Conservation (phyloP, 2,888 invertebrate genomes). For the Toxonevra muliebris region DNA sequence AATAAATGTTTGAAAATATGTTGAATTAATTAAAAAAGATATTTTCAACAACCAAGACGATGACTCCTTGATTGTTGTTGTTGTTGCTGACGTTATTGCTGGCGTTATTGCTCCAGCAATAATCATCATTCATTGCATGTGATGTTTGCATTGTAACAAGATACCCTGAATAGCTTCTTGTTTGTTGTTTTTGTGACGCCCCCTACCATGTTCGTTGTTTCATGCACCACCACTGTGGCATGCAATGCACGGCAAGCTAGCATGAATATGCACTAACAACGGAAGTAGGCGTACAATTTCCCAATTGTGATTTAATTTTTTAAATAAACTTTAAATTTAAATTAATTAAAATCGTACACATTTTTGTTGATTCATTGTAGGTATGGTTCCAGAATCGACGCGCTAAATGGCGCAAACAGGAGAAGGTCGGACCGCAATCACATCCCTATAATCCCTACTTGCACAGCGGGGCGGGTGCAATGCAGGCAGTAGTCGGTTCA, state of each 20-base stretch:
- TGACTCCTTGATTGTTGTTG: background rate
- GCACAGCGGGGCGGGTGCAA: slow-evolving; percentile 72
- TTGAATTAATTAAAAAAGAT: slow-evolving; percentile 46
- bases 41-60: slow-evolving; percentile 4
- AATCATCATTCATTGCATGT: background rate
- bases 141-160: slow-evolving; percentile 37
- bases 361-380: slow-evolving; percentile 66
- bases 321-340: slow-evolving; percentile 46
- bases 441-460: slow-evolving; percentile 91
- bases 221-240: background rate
- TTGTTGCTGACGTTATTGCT: background rate
- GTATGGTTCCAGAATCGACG: slow-evolving; percentile 94
- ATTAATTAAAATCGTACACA: slow-evolving; percentile 42
- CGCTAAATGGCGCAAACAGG: slow-evolving; percentile 93
- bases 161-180: slow-evolving; percentile 40
- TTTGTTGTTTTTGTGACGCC: slow-evolving; percentile 32
- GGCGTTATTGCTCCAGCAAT: background rate
- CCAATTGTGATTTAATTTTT: slow-evolving; percentile 45
- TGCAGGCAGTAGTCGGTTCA: slow-evolving; percentile 77
- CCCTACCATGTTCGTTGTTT: slow-evolving; percentile 16
- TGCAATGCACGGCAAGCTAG: background rate
- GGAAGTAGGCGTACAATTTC: slow-evolving; percentile 44
- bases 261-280: background rate
- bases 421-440: slow-evolving; percentile 89
- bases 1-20: slow-evolving; percentile 40